Evolutionary conservation across 2,888 invertebrate genomes (phyloP), one percentile per base, ranked within the genome.

Genomic region (Meiosimyza platycephala): DNA sequence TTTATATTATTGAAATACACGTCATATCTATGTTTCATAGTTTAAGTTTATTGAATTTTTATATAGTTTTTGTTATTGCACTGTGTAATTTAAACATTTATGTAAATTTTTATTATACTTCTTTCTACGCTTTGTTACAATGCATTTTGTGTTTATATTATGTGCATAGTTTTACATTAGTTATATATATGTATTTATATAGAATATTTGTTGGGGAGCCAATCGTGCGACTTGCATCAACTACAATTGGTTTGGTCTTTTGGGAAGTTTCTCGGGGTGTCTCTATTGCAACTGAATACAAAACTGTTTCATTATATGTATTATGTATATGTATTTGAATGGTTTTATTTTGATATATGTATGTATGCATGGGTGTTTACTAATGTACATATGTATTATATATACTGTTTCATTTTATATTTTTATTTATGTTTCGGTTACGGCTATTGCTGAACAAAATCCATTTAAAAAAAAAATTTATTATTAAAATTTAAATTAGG

Each of bases 251-350:
- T 78, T 78, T 79, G 78, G 79, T 72, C 69, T 76, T 78, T 76
- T 16, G 69, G 72, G 78, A 76, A 76, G 74, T 72, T 72, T 75
- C 70, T 68, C 72, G 70, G 71, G 79, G 78, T 74, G 66, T 75
- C 7, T 40, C 78, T 79, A 79, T 78, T 79, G 78, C 76, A 79
- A 79, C 78, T 74, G 40, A 78, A 74, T 76, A 71, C 62, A 65
- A 72, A 73, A 72, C 65, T n/a, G 47, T 57, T 71, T 40, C n/a
- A 54, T 66, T 71, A 18, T 62, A 69, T 74, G 3, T n/a, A n/a
- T n/a, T 64, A 47, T 51, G 13, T 65, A 15, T 22, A n/a, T 51
- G 6, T 51, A 22, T 65, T 50, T 65, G 1, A 16, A 48, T 1
- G n/a, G 7, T 62, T 22, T 9, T 63, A 40, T 48, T 47, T 9